These are phyloP conservation scores for Zaprionus ornatus DNA, from an alignment of 1,140 invertebrate species.

Conservation along the genomic window DNA sequence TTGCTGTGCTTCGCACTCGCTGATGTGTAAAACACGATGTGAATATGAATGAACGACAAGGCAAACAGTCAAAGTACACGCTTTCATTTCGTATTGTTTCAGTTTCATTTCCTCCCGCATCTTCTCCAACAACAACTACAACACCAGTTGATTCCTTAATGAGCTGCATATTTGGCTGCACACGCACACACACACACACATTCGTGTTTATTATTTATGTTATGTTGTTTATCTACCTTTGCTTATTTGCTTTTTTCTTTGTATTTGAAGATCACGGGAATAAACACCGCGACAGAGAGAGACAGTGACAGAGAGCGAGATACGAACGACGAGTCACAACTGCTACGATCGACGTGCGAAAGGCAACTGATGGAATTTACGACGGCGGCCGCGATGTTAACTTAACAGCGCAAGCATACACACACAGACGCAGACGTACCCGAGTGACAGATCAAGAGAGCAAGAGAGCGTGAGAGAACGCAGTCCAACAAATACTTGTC, in stretches of 20 bases:
- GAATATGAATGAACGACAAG: constrained; percentile 76
- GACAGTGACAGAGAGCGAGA: neutral
- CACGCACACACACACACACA: constrained; percentile 6
- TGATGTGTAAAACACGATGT: constrained; percentile 63
- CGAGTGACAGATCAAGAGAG: neutral
- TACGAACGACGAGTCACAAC: constrained; percentile 31
- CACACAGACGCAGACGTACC: neutral
- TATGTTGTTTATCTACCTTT: constrained; percentile 43
- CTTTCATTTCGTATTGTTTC: constrained; percentile 59
- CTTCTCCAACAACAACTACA: neutral
- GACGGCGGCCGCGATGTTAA: constrained; percentile 25
- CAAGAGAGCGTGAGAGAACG: constrained; percentile 9
- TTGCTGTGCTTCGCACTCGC: constrained; percentile 41
- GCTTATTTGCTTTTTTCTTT: constrained; percentile 24
- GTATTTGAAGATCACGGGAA: constrained; percentile 33
- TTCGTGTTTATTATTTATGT: constrained; percentile 23
- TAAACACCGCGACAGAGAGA: constrained; percentile 54
- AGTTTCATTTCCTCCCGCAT: neutral
- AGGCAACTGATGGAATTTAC: constrained; percentile 55
- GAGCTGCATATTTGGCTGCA: constrained; percentile 9
- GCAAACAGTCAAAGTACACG: constrained; percentile 73
- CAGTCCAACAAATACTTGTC: constrained; percentile 54
- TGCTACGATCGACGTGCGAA: constrained; percentile 61
- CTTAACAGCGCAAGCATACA: constrained; percentile 16
- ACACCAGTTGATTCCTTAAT: constrained; percentile 21